These are phyloP conservation scores for Micronycteris hirsuta DNA, from an alignment of 2,113 vertebrate genomes.

Conservation along the genomic window DNA sequence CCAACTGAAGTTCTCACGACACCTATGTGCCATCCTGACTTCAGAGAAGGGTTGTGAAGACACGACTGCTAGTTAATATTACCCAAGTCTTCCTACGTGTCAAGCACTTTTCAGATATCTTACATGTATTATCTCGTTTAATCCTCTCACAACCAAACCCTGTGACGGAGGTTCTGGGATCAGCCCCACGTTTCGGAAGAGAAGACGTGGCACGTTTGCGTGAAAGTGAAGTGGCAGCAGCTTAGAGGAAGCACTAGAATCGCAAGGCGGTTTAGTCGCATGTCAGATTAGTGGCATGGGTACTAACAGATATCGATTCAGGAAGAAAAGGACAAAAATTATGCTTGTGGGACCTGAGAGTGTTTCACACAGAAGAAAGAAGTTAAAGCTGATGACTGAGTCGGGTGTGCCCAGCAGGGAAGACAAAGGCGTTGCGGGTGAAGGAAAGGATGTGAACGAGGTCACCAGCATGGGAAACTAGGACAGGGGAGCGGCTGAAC, in stretches of 20 bases:
- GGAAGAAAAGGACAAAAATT: not conserved
- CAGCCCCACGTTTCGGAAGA: not conserved
- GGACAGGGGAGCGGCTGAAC: not conserved
- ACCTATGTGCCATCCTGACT: not conserved
- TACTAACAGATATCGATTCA: not conserved
- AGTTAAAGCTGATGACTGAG: not conserved
- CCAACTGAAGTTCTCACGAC: not conserved
- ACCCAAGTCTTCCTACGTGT: not conserved
- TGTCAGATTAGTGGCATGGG: not conserved
- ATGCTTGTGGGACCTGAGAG: not conserved
- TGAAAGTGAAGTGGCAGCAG: not conserved
- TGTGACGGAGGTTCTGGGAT: not conserved
- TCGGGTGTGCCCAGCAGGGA: not conserved
- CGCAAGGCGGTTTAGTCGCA: not conserved
- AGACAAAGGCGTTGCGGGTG: not conserved
- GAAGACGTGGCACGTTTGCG: not conserved
- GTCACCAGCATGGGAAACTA: not conserved
- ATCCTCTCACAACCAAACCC: not conserved
- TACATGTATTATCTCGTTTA: not conserved
- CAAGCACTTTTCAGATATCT: not conserved
- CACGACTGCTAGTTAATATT: not conserved
- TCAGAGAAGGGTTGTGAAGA: not conserved
- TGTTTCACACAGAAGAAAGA: slow-evolving; percentile 6
- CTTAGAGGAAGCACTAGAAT: not conserved
- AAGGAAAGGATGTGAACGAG: not conserved